A percentile compares a stretch with the other conserved stretches of the same genome.
phyloP scores from a whole-genome alignment of 1,140 invertebrate genomes.

The Samia ricini region DNA sequence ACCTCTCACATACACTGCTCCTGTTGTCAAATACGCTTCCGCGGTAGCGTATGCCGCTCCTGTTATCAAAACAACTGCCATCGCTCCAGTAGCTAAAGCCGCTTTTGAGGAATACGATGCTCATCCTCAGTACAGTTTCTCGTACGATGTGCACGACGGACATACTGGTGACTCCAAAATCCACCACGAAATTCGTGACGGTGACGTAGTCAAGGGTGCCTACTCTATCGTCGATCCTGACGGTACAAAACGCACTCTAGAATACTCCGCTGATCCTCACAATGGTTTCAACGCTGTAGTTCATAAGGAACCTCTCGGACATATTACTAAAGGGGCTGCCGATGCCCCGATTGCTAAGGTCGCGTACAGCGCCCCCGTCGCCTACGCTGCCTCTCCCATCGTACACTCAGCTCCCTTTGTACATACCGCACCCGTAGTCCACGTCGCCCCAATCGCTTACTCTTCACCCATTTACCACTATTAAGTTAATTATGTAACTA shows the following conservation, averaged over 20 bases:
- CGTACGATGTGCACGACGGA: conserved; percentile 81
- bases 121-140: conserved; percentile 69
- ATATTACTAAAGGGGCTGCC: conserved; percentile 47
- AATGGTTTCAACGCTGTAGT: conserved; percentile 78
- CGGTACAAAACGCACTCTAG: conserved; percentile 82
- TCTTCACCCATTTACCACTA: conserved; percentile 38
- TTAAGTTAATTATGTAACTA: conserved; percentile 20
- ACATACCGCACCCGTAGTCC: conserved; percentile 29
- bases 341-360: conserved; percentile 56
- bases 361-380: conserved; percentile 75
- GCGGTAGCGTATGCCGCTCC: conserved; percentile 39
- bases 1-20: conserved; percentile 29
- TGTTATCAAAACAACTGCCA: conserved; percentile 43
- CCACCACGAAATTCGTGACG: conserved; percentile 81
- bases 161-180: conserved; percentile 83
- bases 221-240: conserved; percentile 83
- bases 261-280: conserved; percentile 80
- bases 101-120: conserved; percentile 39
- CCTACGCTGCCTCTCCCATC: conserved; percentile 39
- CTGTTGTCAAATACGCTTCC: conserved; percentile 31
- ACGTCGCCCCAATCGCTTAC: conserved; percentile 30
- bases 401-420: conserved; percentile 41
- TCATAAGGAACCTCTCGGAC: conserved; percentile 55
- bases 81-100: conserved; percentile 27
- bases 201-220: conserved; percentile 80